Conservation (phyloP, 2,113 vertebrate genomes). For the Siniperca knerii region DNA sequence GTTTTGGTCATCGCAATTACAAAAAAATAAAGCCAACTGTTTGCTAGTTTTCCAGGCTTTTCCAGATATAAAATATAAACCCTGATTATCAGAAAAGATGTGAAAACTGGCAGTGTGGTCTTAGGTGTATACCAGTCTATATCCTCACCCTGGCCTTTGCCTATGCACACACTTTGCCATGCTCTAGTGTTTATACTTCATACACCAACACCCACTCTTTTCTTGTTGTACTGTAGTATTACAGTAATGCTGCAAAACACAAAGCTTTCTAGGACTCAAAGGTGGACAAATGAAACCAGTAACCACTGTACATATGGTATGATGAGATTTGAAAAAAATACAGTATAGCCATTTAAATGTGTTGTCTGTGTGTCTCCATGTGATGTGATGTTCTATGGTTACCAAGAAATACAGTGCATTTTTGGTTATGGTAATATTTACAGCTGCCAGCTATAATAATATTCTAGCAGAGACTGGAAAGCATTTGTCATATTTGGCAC, state of each 20-base stretch:
- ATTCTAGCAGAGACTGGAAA: conserved; percentile 42
- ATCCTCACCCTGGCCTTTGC: too few relatives aligned
- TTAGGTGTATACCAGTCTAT: too few relatives aligned
- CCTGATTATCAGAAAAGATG: too few relatives aligned
- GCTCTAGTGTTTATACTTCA: neutral
- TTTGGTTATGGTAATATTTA: conserved; percentile 19
- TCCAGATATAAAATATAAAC: too few relatives aligned
- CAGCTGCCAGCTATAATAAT: neutral
- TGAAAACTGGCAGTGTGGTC: too few relatives aligned
- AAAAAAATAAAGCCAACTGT: too few relatives aligned
- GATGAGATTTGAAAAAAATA: neutral
- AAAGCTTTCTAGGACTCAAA: neutral
- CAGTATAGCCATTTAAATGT: neutral
- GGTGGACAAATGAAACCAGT: neutral
- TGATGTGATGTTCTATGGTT: neutral
- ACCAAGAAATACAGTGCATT: conserved; percentile 1
- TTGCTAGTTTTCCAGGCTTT: too few relatives aligned
- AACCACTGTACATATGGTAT: neutral
- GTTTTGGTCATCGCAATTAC: neutral
- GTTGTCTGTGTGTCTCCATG: conserved; percentile 13
- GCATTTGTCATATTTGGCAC: conserved; percentile 32
- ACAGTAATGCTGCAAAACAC: conserved; percentile 1
- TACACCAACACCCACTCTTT: neutral
- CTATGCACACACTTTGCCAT: neutral
- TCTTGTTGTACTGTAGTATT: neutral